Evolutionary conservation across 2,113 vertebrate species (phyloP), one percentile per base, ranked within the genome.

Genomic region (Gavialis gangeticus): DNA sequence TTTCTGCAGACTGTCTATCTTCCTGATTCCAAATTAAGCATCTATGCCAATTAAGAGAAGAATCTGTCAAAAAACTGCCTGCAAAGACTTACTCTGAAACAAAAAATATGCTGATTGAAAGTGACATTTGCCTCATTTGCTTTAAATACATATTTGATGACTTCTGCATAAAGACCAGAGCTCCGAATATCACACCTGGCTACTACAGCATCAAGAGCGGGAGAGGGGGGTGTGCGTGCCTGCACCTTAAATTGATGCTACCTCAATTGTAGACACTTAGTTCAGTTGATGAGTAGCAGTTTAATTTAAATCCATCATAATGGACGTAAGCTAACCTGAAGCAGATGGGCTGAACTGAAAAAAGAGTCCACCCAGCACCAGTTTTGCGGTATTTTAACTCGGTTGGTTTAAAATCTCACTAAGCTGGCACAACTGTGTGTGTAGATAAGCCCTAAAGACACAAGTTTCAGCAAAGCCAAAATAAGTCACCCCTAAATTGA

Each of bases 311-410:
- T 13, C 34, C 46, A 73, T 73, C 12, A 19, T 46, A 46, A 73
- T 7, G 12, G 15, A 15, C 46, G 46, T 25, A 9, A 9, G 22
- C 37, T 46, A 73, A 73, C 30, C 22, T 22, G 13, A 46, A 73
- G 15, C 46, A 46, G 46, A 46, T 46, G 46, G 46, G 46, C 8
- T 46, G 46, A 46, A 46, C 64, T 76, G 84, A 58, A 79, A 25
- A 90, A 95, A 95, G 30, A 6, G 0, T 27, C 77, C 77, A 10
- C 76, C 67, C 84, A 82, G 93, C 54, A 46, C 46, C 46, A 46
- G 46, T 94, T 93, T 94, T 8, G 59, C 64, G 57, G 57, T 94
- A 89, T 63, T 94, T 94, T 86, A 93, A 60, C 55, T 56, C 77
- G 87, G 55, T 7, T 15, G 56, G n/a, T 87, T 85, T 81, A 58